Percentiles rank a stretch among this genome's conserved stretches.
These are phyloP conservation scores for Mylabris phalerata DNA, from an alignment of 1,140 invertebrate species.

Conservation along the genomic window DNA sequence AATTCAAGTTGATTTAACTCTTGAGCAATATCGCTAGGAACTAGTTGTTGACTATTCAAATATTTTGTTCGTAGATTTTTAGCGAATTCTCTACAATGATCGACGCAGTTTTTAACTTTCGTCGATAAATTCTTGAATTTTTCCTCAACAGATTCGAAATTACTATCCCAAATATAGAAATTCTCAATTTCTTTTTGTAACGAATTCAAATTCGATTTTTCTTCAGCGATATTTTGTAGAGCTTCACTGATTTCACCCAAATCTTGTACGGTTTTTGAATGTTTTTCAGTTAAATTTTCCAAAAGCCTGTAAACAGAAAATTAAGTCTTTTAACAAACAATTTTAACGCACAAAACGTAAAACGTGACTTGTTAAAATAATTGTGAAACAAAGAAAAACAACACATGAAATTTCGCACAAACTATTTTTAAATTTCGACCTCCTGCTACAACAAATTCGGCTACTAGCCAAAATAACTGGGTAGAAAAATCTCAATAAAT, in stretches of 20 bases:
- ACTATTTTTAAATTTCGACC: slow-evolving; percentile 31
- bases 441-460: slow-evolving; percentile 15
- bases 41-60: slow-evolving; percentile 52
- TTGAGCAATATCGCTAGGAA: slow-evolving; percentile 69
- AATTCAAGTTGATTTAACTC: slow-evolving; percentile 70
- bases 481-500: slow-evolving; percentile 1
- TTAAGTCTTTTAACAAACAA: neutral
- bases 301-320: slow-evolving; percentile 42
- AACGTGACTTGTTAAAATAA: slow-evolving; percentile 15
- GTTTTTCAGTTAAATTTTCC: slow-evolving; percentile 51
- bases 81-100: slow-evolving; percentile 55
- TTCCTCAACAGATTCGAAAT: slow-evolving; percentile 51
- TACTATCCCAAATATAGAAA: slow-evolving; percentile 67
- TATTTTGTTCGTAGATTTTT: slow-evolving; percentile 61
- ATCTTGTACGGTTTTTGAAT: slow-evolving; percentile 52
- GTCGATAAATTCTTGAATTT: slow-evolving; percentile 38
- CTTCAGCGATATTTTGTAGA: slow-evolving; percentile 55
- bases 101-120: slow-evolving; percentile 40
- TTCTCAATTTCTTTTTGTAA: slow-evolving; percentile 54
- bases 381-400: neutral
- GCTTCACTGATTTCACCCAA: slow-evolving; percentile 51
- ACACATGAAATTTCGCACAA: slow-evolving; percentile 1
- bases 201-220: slow-evolving; percentile 56
- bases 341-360: slow-evolving; percentile 7
- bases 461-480: slow-evolving; percentile 25